Evolutionary conservation across 2,797 vertebrate genomes (phyloP).

Genomic region (Sylvia borin): DNA sequence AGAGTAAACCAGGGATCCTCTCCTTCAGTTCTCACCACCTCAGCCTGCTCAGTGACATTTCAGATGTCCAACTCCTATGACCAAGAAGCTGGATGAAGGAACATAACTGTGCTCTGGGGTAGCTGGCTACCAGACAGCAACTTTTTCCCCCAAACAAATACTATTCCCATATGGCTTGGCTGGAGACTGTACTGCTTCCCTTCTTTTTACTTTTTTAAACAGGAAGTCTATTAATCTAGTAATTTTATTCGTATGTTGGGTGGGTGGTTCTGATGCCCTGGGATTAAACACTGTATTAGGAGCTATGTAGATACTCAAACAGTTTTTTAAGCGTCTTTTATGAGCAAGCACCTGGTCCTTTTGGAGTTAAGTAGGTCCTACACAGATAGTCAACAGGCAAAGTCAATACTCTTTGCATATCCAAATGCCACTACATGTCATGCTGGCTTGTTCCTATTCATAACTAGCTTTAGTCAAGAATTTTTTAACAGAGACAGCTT

Average conservation of each 20-base stretch:
- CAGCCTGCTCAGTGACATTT: background rate
- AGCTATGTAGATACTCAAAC: background rate
- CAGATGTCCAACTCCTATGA: background rate
- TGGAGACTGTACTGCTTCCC: background rate
- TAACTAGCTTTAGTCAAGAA: background rate
- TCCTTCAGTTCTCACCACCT: background rate
- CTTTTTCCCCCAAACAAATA: background rate
- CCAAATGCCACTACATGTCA: background rate
- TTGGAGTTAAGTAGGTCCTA: background rate
- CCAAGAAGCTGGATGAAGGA: background rate
- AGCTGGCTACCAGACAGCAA: background rate
- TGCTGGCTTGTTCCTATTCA: background rate
- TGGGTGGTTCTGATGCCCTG: background rate
- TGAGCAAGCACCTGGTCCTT: background rate
- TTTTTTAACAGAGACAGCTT: background rate
- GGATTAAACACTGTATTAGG: background rate
- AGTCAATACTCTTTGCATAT: background rate
- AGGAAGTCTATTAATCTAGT: background rate
- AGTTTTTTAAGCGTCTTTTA: background rate
- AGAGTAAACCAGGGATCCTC: background rate
- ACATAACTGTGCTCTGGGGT: background rate
- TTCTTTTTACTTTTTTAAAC: background rate
- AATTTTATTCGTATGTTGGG: background rate
- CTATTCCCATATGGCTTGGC: background rate
- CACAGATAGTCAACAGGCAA: background rate